phyloP scores from a whole-genome alignment of 1,140 invertebrate genomes.

The Stratiolaelaps scimitus region DNA sequence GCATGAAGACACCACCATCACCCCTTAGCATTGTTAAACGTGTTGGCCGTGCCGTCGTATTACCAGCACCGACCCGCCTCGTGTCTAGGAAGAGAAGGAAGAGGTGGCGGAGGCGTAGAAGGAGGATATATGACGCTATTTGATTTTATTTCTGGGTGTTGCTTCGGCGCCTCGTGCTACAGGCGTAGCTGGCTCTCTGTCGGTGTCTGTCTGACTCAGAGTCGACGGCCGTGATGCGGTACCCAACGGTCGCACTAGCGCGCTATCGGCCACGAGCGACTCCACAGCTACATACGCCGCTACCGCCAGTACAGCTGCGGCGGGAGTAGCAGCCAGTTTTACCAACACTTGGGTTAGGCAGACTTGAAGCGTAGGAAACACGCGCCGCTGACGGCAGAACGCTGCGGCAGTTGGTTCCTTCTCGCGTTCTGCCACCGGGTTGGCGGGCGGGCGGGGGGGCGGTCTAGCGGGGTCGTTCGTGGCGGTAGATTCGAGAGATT shows the following conservation, averaged over 20 bases:
- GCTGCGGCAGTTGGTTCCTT: not conserved
- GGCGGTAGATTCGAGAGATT: not conserved
- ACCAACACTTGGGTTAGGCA: not conserved
- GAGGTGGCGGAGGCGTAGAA: not conserved
- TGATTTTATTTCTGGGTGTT: constrained; percentile 22
- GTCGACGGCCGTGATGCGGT: too few relatives aligned
- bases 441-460: not conserved
- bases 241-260: too few relatives aligned
- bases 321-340: not conserved
- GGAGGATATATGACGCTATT: not conserved
- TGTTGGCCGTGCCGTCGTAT: not conserved
- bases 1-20: constrained; percentile 1
- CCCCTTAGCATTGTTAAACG: not conserved
- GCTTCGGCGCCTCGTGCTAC: not conserved
- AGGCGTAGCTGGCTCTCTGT: not conserved
- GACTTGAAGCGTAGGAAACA: not conserved
- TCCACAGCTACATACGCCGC: not conserved
- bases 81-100: not conserved
- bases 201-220: too few relatives aligned
- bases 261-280: too few relatives aligned
- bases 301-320: not conserved
- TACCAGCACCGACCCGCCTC: not conserved
- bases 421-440: not conserved
- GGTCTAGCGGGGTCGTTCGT: not conserved
- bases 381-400: constrained; percentile 3